A percentile compares a stretch with the other conserved stretches of the same genome.
phyloP scores from a whole-genome alignment of 2,113 vertebrate genomes.

The Podarcis muralis region DNA sequence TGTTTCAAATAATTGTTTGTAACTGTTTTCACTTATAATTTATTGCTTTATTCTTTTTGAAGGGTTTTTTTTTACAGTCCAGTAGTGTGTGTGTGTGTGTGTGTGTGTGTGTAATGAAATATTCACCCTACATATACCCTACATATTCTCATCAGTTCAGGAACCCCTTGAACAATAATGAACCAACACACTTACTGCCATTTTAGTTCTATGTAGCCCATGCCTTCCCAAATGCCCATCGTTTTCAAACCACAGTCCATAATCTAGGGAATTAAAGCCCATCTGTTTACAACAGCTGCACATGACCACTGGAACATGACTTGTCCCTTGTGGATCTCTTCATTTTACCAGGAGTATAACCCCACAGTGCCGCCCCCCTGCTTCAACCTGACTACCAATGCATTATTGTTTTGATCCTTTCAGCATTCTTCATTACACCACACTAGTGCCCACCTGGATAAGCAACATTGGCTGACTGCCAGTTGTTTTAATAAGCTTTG shows the following conservation, averaged over 20 bases:
- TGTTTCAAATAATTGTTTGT: no score
- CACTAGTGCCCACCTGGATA: not conserved
- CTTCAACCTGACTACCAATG: not conserved
- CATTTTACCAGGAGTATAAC: not conserved
- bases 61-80: no score
- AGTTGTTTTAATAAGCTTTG: conserved; percentile 9
- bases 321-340: not conserved
- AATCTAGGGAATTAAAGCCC: not conserved
- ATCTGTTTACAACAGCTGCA: not conserved
- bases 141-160: not conserved
- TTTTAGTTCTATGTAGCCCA: not conserved
- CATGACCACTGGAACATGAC: not conserved
- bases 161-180: not conserved
- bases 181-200: not conserved
- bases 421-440: not conserved
- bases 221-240: not conserved
- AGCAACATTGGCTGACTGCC: not conserved
- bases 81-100: no score
- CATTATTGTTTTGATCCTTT: not conserved
- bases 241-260: not conserved
- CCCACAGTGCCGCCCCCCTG: not conserved
- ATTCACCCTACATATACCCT: no score
- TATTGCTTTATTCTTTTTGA: no score
- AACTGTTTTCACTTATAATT: no score
- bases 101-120: no score